Base-by-base conservation (phyloP, 1,140 invertebrate genomes). In the Cydia amplana region DNA sequence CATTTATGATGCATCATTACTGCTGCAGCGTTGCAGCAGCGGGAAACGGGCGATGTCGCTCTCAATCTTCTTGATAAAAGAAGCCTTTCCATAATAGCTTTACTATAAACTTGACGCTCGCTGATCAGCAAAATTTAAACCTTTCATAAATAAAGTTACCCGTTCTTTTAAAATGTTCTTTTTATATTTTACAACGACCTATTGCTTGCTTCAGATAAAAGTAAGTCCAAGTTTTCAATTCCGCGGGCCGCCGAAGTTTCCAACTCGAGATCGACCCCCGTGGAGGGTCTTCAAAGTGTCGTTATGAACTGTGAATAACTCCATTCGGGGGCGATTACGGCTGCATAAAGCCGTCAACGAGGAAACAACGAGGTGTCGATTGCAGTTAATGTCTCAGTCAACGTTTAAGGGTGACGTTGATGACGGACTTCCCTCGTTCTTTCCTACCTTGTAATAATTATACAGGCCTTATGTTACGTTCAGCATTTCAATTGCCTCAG, bases 281-380 rank as follows among this genome's bases (percentile, higher is more conserved):
- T 7, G 65, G 65, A 70, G 65, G 64, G 32, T 40, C 36, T 40
- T 70, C 65, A 70, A 70, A 70, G 65, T 70, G 65, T 70, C 65
- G 65, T 70, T 70, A 70, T 40, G 65, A 20, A 70, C 32, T 70
- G 64, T 32, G 32, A 51, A 73, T 73, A 73, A 73, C 51, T 73
- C 43, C 20, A 73, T 73, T 73, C 7, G 20, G 51, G 36, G 65
- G 7, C 65, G 40, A 70, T 70, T 70, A 32, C 65, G 65, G n/a
- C 64, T 67, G 65, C n/a, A 70, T 43, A 40, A 70, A 70, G 65
- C 65, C 20, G 28, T 70, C 65, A n/a, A 43, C 65, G 28, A 20
- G 65, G 65, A 40, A 70, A n/a, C 65, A 70, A 70, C 7, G 65
- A 70, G 65, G 65, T 70, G 32, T 70, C 5, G 65, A 70, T 70